Percentiles rank a stretch among this genome's conserved stretches.
phyloP scores from a whole-genome alignment of 2,113 vertebrate species.

The Ornithorhynchus anatinus region DNA sequence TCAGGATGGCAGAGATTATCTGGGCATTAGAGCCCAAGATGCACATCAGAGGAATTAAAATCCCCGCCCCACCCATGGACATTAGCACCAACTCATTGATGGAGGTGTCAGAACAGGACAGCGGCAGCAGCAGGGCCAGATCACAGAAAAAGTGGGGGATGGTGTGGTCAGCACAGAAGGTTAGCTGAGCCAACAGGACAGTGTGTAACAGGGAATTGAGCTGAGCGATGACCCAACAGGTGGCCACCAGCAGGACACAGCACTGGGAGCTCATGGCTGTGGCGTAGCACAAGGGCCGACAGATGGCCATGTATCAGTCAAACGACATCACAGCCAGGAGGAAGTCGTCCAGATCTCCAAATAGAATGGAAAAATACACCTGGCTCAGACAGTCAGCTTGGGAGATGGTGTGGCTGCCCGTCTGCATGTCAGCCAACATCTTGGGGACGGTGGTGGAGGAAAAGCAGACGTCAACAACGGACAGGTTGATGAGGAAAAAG shows the following conservation, averaged over 20 bases:
- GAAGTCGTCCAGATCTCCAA: not conserved
- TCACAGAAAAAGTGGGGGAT: constrained; percentile 59
- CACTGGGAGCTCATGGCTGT: not conserved
- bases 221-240: constrained; percentile 28
- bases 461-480: too few species aligned
- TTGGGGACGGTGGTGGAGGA: not conserved
- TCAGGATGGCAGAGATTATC: constrained; percentile 14
- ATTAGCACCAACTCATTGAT: constrained; percentile 35
- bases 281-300: constrained; percentile 30
- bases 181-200: constrained; percentile 17
- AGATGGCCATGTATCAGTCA: constrained; percentile 50
- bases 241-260: constrained; percentile 1
- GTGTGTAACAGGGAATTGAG: constrained; percentile 22
- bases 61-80: constrained; percentile 28
- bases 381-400: not conserved
- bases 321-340: constrained; percentile 8
- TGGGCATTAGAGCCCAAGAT: constrained; percentile 31
- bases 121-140: constrained; percentile 27
- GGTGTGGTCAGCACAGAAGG: constrained; percentile 34
- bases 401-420: too few species aligned
- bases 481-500: too few species aligned
- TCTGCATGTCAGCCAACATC: too few species aligned
- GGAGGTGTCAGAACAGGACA: constrained; percentile 49
- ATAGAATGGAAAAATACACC: not conserved
- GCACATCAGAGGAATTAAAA: constrained; percentile 43